Percentiles rank a stretch among this genome's conserved stretches.
These are phyloP conservation scores for Carpatolechia fugitivella DNA, from an alignment of 2,888 invertebrate genomes.

Conservation along the genomic window DNA sequence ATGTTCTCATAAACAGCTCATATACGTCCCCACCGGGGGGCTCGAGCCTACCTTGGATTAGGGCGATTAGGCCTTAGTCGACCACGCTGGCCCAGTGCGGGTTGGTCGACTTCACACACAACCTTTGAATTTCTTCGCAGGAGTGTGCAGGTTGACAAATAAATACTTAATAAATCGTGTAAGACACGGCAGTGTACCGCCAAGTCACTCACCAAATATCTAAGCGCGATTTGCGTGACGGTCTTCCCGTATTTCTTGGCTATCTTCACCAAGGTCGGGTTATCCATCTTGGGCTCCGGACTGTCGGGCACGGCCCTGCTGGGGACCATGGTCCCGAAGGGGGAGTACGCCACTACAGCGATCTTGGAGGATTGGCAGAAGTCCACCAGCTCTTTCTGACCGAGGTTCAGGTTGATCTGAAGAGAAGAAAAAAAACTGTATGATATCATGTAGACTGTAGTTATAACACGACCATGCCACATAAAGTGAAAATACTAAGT, in stretches of 20 bases:
- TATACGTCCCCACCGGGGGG: too few species aligned
- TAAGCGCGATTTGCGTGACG: slow-evolving; percentile 80
- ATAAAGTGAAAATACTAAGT: too few species aligned
- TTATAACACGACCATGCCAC: too few species aligned
- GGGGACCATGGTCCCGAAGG: slow-evolving; percentile 80
- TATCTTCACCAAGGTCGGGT: slow-evolving; percentile 76
- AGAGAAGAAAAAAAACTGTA: slow-evolving; percentile 16
- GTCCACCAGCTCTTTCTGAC: slow-evolving; percentile 81
- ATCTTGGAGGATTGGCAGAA: slow-evolving; percentile 81
- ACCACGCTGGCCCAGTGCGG: too few species aligned
- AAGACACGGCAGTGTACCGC: too few species aligned
- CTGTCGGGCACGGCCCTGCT: slow-evolving; percentile 59
- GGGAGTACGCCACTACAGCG: slow-evolving; percentile 81
- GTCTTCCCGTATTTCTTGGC: slow-evolving; percentile 82
- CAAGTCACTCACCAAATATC: slow-evolving; percentile 75
- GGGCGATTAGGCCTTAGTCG: too few species aligned
- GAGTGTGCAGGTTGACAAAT: too few species aligned
- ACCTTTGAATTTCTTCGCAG: too few species aligned
- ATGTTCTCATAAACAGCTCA: not conserved
- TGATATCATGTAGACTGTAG: not conserved
- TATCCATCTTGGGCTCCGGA: slow-evolving; percentile 73
- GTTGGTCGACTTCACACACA: too few species aligned
- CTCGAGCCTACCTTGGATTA: too few species aligned
- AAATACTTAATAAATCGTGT: too few species aligned
- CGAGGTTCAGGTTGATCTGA: slow-evolving; percentile 81